Conservation (phyloP, 2,113 vertebrate genomes). For the Gambusia affinis region DNA sequence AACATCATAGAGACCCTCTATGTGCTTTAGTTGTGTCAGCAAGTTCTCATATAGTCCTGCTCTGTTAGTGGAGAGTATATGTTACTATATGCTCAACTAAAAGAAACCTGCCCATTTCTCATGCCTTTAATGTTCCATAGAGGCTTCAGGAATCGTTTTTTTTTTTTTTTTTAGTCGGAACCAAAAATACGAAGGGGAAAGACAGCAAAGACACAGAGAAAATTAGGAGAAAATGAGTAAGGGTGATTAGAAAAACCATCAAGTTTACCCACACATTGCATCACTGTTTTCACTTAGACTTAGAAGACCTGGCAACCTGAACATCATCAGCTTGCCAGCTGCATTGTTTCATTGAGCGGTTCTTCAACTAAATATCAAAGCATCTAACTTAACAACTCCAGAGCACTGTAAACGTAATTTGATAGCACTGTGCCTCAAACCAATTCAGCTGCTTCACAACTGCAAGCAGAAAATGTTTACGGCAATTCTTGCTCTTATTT, state of each 20-base stretch:
- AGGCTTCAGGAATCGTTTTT: not conserved
- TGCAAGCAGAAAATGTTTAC: no score
- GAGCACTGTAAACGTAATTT: not conserved
- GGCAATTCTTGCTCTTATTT: no score
- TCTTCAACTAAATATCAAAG: not conserved
- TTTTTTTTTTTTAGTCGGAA: constrained; percentile 13
- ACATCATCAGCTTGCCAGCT: not conserved
- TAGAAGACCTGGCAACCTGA: constrained; percentile 35
- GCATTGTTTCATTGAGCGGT: constrained; percentile 17
- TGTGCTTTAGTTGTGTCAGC: constrained; percentile 56
- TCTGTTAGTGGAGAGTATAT: constrained; percentile 5
- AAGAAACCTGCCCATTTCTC: not conserved
- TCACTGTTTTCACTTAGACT: constrained; percentile 39
- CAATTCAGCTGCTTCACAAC: no score
- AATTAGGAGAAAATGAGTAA: not conserved
- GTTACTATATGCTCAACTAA: constrained; percentile 3
- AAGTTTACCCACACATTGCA: not conserved
- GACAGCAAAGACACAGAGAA: constrained; percentile 9
- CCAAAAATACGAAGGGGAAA: constrained; percentile 7
- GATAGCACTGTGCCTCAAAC: no score
- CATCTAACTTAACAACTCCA: constrained; percentile 9
- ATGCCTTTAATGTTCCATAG: not conserved
- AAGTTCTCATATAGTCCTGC: constrained; percentile 36
- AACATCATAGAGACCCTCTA: constrained; percentile 55
- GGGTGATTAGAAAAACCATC: not conserved